Percentiles rank a stretch among this genome's conserved stretches.
Conservation (phyloP, 2,113 vertebrate genomes). For the Aleadryas rufinucha region DNA sequence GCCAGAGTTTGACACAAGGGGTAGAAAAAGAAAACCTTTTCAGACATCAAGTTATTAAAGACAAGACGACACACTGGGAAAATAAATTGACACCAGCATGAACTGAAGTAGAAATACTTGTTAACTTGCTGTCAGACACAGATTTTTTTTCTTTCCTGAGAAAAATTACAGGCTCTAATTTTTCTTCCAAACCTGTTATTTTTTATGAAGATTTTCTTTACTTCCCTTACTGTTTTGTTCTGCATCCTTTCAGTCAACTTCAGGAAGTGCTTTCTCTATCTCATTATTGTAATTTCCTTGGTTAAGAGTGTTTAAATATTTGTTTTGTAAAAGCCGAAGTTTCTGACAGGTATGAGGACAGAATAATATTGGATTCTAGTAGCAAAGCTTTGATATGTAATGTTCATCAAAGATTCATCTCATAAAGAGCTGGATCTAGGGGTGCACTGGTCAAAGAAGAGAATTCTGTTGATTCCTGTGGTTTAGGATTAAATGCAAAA, state of each 20-base stretch:
- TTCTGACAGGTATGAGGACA: not conserved
- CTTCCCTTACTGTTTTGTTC: not conserved
- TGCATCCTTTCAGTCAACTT: not conserved
- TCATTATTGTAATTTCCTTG: not conserved
- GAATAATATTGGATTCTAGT: not conserved
- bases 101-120: slow-evolving; percentile 34
- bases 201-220: not conserved
- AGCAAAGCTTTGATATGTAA: not conserved
- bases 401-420: not conserved
- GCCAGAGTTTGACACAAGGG: not conserved
- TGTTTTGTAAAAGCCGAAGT: not conserved
- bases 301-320: not conserved
- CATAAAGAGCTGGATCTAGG: not conserved
- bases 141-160: not conserved
- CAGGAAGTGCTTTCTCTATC: not conserved
- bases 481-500: not conserved
- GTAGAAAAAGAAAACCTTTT: slow-evolving; percentile 6
- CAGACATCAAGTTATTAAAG: slow-evolving; percentile 24
- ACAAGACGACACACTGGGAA: not conserved
- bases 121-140: not conserved
- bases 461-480: not conserved
- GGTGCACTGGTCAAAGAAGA: not conserved
- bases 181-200: not conserved
- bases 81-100: slow-evolving; percentile 37
- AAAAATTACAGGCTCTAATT: not conserved